phyloP scores from a whole-genome alignment of 2,888 invertebrate genomes.

The Pandemis heparana region DNA sequence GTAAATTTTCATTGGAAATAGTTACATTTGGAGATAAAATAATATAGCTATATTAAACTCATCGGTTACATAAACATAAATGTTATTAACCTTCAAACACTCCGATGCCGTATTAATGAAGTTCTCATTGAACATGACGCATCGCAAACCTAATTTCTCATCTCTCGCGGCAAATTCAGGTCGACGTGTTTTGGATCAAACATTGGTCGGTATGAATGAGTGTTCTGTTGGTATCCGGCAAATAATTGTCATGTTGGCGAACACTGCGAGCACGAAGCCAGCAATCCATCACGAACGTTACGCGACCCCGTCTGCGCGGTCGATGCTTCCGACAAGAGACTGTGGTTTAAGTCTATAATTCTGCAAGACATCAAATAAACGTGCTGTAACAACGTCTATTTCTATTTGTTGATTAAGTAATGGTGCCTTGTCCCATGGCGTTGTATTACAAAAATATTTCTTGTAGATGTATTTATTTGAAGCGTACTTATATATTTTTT shows the following conservation, averaged over 20 bases:
- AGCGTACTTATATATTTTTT: too few species aligned
- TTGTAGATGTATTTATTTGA: not conserved
- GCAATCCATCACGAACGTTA: slow-evolving; percentile 51
- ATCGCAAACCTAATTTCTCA: slow-evolving; percentile 54
- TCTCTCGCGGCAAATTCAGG: slow-evolving; percentile 46
- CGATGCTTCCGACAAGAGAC: slow-evolving; percentile 54
- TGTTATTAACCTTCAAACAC: not conserved
- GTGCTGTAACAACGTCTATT: not conserved
- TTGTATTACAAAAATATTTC: not conserved
- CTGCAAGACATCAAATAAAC: slow-evolving; percentile 7
- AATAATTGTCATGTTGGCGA: slow-evolving; percentile 43
- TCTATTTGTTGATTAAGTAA: not conserved
- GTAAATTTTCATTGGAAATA: slow-evolving; percentile 12
- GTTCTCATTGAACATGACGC: slow-evolving; percentile 35
- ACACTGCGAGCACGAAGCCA: slow-evolving; percentile 42
- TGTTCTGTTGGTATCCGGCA: slow-evolving; percentile 36
- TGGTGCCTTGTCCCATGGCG: too few species aligned
- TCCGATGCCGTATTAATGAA: slow-evolving; percentile 5
- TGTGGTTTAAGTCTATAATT: slow-evolving; percentile 46
- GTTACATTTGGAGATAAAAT: slow-evolving; percentile 7
- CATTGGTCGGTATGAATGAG: slow-evolving; percentile 24
- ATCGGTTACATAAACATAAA: not conserved
- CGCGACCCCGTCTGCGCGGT: slow-evolving; percentile 54
- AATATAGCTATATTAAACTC: not conserved
- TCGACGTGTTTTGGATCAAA: slow-evolving; percentile 35